Conservation (phyloP, 2,888 invertebrate species). For the Antheraea yamamai region DNA sequence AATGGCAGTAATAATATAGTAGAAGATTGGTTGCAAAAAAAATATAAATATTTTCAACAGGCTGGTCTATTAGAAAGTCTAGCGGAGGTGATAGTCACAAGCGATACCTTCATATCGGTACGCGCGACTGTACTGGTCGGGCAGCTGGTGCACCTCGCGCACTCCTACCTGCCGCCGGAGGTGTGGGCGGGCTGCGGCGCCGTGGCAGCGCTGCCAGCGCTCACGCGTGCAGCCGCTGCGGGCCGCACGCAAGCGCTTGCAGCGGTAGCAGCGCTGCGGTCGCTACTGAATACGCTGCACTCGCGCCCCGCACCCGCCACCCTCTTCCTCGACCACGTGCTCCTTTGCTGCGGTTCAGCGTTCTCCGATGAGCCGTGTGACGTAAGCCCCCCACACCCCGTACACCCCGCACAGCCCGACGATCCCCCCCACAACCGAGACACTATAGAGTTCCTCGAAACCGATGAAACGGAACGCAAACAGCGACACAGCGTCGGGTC, state of each 20-base stretch:
- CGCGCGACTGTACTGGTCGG: constrained; percentile 95
- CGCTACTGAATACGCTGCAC: constrained; percentile 90
- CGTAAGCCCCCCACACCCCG: constrained; percentile 31
- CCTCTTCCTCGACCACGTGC: constrained; percentile 90
- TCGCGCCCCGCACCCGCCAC: constrained; percentile 91
- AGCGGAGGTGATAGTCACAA: constrained; percentile 94
- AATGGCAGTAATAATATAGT: too few species aligned
- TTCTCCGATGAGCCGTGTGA: constrained; percentile 61
- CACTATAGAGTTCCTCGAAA: neutral
- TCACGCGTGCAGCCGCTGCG: constrained; percentile 89
- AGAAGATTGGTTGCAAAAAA: too few species aligned
- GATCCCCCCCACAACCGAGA: neutral
- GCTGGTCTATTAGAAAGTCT: constrained; percentile 93
- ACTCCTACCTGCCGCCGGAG: constrained; percentile 87
- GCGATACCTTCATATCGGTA: constrained; percentile 94
- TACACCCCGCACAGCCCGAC: neutral
- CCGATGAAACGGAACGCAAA: constrained; percentile 42
- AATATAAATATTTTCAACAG: constrained; percentile 47
- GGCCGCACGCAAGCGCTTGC: constrained; percentile 91
- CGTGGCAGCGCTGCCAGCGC: constrained; percentile 87
- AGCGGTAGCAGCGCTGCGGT: constrained; percentile 90
- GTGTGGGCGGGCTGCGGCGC: constrained; percentile 14
- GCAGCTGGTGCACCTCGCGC: constrained; percentile 93
- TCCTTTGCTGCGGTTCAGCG: constrained; percentile 82
- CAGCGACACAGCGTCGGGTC: constrained; percentile 74